phyloP scores from a whole-genome alignment of 2,113 vertebrate species.

The Tylochromis polylepis region DNA sequence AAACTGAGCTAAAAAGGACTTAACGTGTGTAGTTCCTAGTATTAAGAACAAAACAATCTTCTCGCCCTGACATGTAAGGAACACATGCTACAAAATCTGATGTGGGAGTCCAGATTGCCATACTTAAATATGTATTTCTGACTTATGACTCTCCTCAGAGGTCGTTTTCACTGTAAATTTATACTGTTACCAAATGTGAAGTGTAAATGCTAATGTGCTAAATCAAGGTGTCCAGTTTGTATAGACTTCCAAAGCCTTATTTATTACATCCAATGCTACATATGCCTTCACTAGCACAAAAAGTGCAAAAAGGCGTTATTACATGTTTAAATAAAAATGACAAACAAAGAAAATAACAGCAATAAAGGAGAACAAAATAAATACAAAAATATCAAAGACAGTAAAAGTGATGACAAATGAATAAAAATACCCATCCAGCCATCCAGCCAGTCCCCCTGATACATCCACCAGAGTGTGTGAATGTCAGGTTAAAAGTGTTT shows the following conservation, averaged over 20 bases:
- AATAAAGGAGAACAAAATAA: background rate
- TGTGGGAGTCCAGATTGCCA: background rate
- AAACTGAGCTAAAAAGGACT: background rate
- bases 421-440: background rate
- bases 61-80: constrained; percentile 27
- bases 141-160: background rate
- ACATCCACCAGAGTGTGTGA: background rate
- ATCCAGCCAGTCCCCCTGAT: background rate
- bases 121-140: background rate
- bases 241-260: background rate
- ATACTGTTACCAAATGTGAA: background rate
- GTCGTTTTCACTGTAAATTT: background rate
- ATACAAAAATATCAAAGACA: background rate
- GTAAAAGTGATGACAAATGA: background rate
- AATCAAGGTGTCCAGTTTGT: background rate
- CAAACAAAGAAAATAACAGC: background rate
- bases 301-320: background rate
- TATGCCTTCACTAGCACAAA: background rate
- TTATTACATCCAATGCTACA: background rate
- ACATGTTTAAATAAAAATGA: background rate
- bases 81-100: constrained; percentile 60
- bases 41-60: constrained; percentile 10
- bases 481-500: background rate
- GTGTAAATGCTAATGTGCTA: background rate
- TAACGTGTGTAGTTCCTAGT: background rate